Evolutionary conservation across 2,113 vertebrate genomes (phyloP), one percentile per base, ranked within the genome.

Genomic region (Mormyrus lacerda): DNA sequence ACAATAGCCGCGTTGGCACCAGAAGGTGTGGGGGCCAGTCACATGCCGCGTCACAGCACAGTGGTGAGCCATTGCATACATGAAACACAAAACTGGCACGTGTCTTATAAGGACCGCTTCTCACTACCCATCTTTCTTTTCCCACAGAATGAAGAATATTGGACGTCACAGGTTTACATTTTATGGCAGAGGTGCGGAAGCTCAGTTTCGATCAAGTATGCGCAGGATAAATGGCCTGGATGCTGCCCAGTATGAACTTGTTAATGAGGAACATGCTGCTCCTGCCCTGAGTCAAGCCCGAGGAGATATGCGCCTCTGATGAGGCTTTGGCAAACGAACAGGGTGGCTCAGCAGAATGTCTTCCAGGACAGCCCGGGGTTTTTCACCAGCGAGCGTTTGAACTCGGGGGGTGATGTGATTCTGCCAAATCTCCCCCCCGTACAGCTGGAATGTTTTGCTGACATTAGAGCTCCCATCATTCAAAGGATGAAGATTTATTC

Each of bases 271-370:
- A 84, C 82, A 84, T n/a, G 82, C 82, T 45, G 39, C 44, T 84
- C 82, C 47, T 24, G 39, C 82, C 82, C 82, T 47, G 39, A 45
- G 82, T 84, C 82, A 84, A 84, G 44, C 44, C 44, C 2, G 44
- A 44, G 44, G 82, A 84, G 82, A 84, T 84, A 84, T 39, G 39
- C 1, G 42, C 4, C 44, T 84, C 82, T 84, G 82, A 84, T 84
- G 82, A 84, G 82, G 82, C 82, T 84, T 84, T 84, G 82, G 82
- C 82, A 47, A 9, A 10, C 3, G 44, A 84, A 84, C 42, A 44
- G 82, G 82, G 42, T 84, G 35, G 82, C 82, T 84, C 82, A 84
- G 82, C 82, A 84, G 44, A 84, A 84, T 84, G 82, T 24, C 82
- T 84, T 84, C 82, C 82, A 84, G 82, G 82, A 84, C 82, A 10